These are phyloP conservation scores for Deroptyus accipitrinus DNA, from an alignment of 2,113 vertebrate genomes.

Conservation along the genomic window DNA sequence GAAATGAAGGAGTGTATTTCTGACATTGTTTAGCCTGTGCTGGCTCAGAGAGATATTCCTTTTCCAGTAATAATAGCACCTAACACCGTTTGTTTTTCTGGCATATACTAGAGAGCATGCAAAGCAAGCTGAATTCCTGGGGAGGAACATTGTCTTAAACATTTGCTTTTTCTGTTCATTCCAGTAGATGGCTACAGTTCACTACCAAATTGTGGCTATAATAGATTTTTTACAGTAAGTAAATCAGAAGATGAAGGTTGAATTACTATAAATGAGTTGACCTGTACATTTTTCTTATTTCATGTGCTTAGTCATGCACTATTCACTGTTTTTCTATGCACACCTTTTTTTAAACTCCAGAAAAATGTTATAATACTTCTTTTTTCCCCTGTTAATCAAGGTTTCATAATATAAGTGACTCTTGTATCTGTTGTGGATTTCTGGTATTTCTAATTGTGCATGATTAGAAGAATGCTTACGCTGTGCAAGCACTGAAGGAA, in stretches of 20 bases:
- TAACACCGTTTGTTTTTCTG: constrained; percentile 55
- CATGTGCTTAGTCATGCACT: constrained; percentile 73
- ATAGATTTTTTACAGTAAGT: constrained; percentile 80
- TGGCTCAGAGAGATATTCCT: constrained; percentile 10
- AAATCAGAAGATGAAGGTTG: constrained; percentile 80
- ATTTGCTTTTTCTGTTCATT: constrained; percentile 78
- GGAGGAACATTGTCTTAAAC: constrained; percentile 58
- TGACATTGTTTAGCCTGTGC: constrained; percentile 23
- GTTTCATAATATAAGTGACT: not conserved
- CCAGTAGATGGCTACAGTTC: constrained; percentile 88
- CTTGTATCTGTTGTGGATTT: constrained; percentile 3
- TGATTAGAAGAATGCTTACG: not conserved
- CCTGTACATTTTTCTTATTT: constrained; percentile 79
- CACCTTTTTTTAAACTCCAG: constrained; percentile 46
- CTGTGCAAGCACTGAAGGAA: not conserved
- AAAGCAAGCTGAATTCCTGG: constrained; percentile 58
- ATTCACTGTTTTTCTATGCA: constrained; percentile 60
- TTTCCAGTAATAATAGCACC: constrained; percentile 47
- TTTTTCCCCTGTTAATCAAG: not conserved
- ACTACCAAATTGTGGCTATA: constrained; percentile 75
- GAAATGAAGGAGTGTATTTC: constrained; percentile 2
- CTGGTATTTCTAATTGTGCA: constrained; percentile 37
- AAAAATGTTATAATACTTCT: constrained; percentile 29
- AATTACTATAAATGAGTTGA: constrained; percentile 81
- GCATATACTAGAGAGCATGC: constrained; percentile 20